These are phyloP conservation scores for Silurus meridionalis DNA, from an alignment of 2,113 vertebrate genomes.

Conservation along the genomic window DNA sequence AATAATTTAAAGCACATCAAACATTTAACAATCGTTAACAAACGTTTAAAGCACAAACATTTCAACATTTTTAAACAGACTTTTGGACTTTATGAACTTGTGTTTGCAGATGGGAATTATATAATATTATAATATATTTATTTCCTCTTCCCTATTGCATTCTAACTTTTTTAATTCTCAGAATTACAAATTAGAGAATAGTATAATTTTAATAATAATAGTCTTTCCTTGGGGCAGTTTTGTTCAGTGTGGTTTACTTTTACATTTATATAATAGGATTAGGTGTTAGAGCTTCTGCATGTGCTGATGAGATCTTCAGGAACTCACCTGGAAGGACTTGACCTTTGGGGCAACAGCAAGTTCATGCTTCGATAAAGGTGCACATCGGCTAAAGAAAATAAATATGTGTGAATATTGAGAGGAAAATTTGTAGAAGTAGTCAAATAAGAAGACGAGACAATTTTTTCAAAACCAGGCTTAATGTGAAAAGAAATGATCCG, in stretches of 20 bases:
- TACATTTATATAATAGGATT: not conserved
- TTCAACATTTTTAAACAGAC: not conserved
- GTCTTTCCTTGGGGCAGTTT: not conserved
- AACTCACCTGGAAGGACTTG: slow-evolving; percentile 84
- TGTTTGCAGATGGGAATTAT: no score
- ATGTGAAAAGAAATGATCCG: not conserved
- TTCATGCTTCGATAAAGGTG: slow-evolving; percentile 65
- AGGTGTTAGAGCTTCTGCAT: not conserved
- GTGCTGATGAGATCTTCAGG: not conserved
- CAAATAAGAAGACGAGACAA: not conserved
- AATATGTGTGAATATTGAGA: slow-evolving; percentile 52
- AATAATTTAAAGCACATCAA: no score
- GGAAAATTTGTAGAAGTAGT: slow-evolving; percentile 51
- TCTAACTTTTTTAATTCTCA: not conserved
- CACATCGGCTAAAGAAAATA: slow-evolving; percentile 72
- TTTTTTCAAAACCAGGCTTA: not conserved
- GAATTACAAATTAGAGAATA: not conserved
- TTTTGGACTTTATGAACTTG: not conserved
- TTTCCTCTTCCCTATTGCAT: not conserved
- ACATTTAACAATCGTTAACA: no score
- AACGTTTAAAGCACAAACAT: no score
- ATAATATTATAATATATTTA: not conserved
- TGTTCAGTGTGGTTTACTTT: not conserved
- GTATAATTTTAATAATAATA: not conserved
- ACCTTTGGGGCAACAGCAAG: slow-evolving; percentile 68